Evolutionary conservation across 2,113 vertebrate species (phyloP).

Genomic region (Martes martes): DNA sequence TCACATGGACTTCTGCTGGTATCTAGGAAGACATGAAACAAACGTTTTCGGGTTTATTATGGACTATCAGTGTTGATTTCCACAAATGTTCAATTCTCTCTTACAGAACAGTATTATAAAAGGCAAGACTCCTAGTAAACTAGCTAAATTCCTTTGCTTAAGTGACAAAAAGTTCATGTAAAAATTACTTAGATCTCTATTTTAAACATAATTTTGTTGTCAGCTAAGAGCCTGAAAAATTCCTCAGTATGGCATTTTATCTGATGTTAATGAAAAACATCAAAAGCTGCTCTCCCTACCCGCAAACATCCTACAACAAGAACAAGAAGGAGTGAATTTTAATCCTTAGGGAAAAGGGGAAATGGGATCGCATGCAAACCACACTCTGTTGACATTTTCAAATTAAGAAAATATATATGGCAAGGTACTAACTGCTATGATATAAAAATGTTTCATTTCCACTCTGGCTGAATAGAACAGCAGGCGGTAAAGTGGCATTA

Average conservation of each 20-base stretch:
- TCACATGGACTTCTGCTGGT: background rate
- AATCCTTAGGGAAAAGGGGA: conserved; percentile 15
- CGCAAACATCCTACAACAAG: background rate
- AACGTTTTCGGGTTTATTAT: background rate
- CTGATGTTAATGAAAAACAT: conserved; percentile 1
- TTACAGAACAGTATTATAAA: background rate
- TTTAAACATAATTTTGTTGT: conserved; percentile 24
- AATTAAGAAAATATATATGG: conserved; percentile 63
- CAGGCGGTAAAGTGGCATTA: conserved; percentile 66
- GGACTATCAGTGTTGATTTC: background rate
- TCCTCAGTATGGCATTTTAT: background rate
- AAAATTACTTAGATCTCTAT: conserved; percentile 24
- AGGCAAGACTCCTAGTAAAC: background rate
- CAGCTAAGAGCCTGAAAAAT: background rate
- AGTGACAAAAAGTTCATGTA: background rate
- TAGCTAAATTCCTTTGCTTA: conserved; percentile 11
- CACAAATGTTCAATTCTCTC: background rate
- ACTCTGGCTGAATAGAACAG: conserved; percentile 39
- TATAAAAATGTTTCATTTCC: conserved; percentile 56
- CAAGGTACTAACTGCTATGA: background rate
- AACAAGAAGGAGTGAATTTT: background rate
- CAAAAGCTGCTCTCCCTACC: background rate
- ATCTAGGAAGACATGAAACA: conserved; percentile 16
- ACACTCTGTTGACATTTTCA: conserved; percentile 26
- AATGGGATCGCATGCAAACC: conserved; percentile 20